Evolutionary conservation across 2,888 invertebrate genomes (phyloP), one percentile per base, ranked within the genome.

Genomic region (Lasioglossum lativentre): DNA sequence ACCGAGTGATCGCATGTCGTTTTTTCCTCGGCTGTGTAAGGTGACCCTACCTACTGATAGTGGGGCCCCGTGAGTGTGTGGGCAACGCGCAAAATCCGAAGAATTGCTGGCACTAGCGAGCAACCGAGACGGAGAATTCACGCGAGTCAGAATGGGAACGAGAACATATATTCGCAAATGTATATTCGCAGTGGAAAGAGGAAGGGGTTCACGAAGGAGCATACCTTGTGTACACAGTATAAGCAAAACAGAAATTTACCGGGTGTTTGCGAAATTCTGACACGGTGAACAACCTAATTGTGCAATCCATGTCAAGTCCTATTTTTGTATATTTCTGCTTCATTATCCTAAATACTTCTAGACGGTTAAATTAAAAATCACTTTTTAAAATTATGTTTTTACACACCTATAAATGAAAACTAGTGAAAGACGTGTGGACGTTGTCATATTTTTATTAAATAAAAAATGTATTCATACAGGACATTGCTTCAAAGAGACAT

Each of bases 1-100:
- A 88, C 80, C 91, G 93, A 90, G 92, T 94, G 93, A 94, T 92
- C 91, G 89, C 89, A 89, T 74, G 88, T 88, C 75, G 88, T 88
- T 86, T 90, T 88, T 86, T 87, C 74, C 80, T 78, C 72, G 75
- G 76, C 66, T 83, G 88, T 91, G 90, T 88, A 90, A 89, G 87
- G 88, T 83, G 78, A 86, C 81, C 78, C 80, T 82, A 47, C 45
- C 66, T 10, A n/a, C 45, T 73, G 76, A 75, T 78, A 80, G 89
- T 72, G 87, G 90, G 86, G 85, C 71, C 71, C 63, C 19, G 63
- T 23, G 79, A 77, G 45, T 63, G 70, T 12, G 66, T 38, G 79
- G 75, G 38, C 30, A 77, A 47, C 59, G 70, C 77, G 84, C 59
- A 82, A 83, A 82, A 83, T 56, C 75, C 45, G 45, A 14, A 71